A percentile compares a stretch with the other conserved stretches of the same genome.
phyloP scores from a whole-genome alignment of 2,797 vertebrate genomes.

The Chelidonichthys spinosus region DNA sequence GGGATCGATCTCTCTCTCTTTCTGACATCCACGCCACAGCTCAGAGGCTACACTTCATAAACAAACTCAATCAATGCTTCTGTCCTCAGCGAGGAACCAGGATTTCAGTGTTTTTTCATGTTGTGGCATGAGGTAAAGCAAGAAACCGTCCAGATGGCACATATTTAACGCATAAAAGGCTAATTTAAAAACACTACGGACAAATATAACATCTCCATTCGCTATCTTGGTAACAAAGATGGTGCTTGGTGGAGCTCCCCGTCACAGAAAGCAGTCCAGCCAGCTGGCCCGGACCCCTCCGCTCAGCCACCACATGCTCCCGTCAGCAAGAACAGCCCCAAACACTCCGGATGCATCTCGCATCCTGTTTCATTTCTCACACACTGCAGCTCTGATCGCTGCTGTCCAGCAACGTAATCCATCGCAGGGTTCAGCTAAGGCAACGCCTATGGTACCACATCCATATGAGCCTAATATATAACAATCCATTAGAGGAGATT shows the following conservation, averaged over 20 bases:
- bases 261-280: conserved; percentile 33
- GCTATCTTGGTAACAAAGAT: background rate
- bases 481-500: conserved; percentile 34
- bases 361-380: conserved; percentile 31
- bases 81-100: too few relatives aligned
- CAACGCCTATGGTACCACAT: conserved; percentile 10
- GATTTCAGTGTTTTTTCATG: too few relatives aligned
- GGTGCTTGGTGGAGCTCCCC: conserved; percentile 18
- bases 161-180: too few relatives aligned
- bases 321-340: conserved; percentile 54
- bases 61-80: conserved; percentile 4
- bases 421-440: conserved; percentile 20
- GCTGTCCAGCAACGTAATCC: conserved; percentile 28
- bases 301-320: conserved; percentile 49
- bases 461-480: conserved; percentile 5
- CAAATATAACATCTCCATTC: background rate
- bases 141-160: too few relatives aligned
- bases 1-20: conserved; percentile 25
- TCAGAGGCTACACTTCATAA: background rate
- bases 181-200: conserved; percentile 11
- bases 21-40: background rate
- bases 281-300: conserved; percentile 50
- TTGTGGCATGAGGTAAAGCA: too few relatives aligned
- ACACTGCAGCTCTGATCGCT: conserved; percentile 14
- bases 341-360: conserved; percentile 21